A percentile compares a stretch with the other conserved stretches of the same genome.
phyloP scores from a whole-genome alignment of 2,888 invertebrate genomes.

The Cataglyphis rosenhaueri region DNA sequence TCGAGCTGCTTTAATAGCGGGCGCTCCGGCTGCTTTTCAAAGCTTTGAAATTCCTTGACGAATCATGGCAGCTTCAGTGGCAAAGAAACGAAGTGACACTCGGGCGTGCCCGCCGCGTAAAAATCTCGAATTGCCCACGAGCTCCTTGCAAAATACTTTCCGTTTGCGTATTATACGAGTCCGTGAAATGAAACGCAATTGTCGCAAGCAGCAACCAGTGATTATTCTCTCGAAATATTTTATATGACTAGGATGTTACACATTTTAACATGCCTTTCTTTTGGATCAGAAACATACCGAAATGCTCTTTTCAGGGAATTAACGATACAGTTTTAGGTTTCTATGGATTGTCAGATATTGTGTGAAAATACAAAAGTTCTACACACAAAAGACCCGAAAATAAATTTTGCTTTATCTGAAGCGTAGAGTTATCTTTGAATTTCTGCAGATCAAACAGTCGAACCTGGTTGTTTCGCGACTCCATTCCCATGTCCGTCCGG shows the following conservation, averaged over 20 bases:
- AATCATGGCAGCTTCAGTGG: constrained; percentile 32
- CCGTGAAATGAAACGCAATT: background rate
- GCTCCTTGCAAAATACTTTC: constrained; percentile 16
- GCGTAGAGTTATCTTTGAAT: constrained; percentile 36
- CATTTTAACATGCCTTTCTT: constrained; percentile 9
- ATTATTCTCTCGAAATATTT: background rate
- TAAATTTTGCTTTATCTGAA: constrained; percentile 5
- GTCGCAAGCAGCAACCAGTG: background rate
- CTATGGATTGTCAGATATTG: background rate
- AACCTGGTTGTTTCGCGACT: constrained; percentile 31
- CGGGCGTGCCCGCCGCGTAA: constrained; percentile 1
- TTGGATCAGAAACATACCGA: background rate
- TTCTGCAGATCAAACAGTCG: constrained; percentile 48
- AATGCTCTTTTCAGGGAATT: background rate
- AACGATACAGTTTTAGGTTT: background rate
- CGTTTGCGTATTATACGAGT: constrained; percentile 3
- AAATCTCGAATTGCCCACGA: constrained; percentile 6
- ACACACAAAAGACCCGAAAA: background rate
- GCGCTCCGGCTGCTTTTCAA: constrained; percentile 5
- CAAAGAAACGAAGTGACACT: constrained; percentile 24
- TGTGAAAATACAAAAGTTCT: background rate
- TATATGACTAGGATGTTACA: background rate
- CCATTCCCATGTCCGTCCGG: constrained; percentile 11
- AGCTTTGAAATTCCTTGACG: constrained; percentile 51
- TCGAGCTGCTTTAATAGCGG: constrained; percentile 4